A percentile compares a stretch with the other conserved stretches of the same genome.
These are phyloP conservation scores for Eretmochelys imbricata DNA, from an alignment of 2,113 vertebrate species.

Conservation along the genomic window DNA sequence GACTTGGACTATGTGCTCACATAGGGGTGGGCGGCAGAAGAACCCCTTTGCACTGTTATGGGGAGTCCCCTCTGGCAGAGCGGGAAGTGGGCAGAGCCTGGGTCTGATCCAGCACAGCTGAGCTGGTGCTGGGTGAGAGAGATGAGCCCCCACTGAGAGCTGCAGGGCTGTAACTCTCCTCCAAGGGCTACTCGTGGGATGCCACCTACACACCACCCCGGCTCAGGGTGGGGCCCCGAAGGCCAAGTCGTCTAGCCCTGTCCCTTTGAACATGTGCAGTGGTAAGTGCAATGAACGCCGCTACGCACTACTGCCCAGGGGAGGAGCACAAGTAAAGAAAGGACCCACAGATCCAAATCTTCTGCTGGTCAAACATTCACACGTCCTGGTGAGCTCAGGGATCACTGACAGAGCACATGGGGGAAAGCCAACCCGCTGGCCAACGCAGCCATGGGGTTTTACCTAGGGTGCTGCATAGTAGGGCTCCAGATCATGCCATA, in stretches of 20 bases:
- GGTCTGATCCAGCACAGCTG: not conserved
- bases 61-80: not conserved
- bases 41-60: too few species aligned
- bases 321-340: not conserved
- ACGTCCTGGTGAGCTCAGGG: not conserved
- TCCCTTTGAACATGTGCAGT: not conserved
- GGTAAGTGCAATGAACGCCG: not conserved
- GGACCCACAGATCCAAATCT: not conserved
- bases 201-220: not conserved
- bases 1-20: accelerated
- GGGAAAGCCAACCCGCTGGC: not conserved
- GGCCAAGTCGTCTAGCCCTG: not conserved
- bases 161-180: not conserved
- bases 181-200: not conserved
- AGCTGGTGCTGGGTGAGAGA: not conserved
- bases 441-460: too few species aligned
- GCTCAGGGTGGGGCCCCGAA: too few species aligned
- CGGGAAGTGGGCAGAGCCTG: not conserved
- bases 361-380: not conserved
- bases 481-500: too few species aligned
- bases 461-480: too few species aligned
- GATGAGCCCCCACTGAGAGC: not conserved
- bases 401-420: not conserved
- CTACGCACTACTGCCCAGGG: not conserved
- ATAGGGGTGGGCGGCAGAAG: too few species aligned